Evolutionary conservation across 2,888 invertebrate species (phyloP).

Genomic region (Drosophila neutralis): DNA sequence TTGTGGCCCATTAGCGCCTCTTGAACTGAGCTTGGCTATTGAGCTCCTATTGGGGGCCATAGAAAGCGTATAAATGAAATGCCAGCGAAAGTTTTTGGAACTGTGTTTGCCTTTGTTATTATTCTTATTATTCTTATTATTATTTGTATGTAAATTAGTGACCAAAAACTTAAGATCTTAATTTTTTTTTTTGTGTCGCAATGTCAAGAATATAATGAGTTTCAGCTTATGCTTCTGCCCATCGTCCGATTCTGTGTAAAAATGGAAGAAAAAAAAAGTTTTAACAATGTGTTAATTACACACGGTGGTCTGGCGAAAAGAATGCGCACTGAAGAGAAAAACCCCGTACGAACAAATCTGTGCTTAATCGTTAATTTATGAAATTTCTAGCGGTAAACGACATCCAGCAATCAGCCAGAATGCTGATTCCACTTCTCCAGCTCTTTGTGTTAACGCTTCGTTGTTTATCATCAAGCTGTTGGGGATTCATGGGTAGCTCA

Average conservation of each 20-base stretch:
- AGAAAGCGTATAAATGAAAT: conserved; percentile 60
- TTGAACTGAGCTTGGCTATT: conserved; percentile 35
- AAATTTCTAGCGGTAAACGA: conserved; percentile 72
- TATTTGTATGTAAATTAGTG: conserved; percentile 72
- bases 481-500: conserved; percentile 51
- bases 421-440: conserved; percentile 15
- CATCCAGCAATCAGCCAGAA: conserved; percentile 45
- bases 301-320: conserved; percentile 26
- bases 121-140: conserved; percentile 62
- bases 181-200: conserved; percentile 46
- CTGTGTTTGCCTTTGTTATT: conserved; percentile 19
- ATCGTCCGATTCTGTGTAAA: conserved; percentile 12
- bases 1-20: conserved; percentile 56
- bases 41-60: conserved; percentile 21
- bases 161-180: conserved; percentile 24
- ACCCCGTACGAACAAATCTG: conserved; percentile 69
- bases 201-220: conserved; percentile 42
- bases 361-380: conserved; percentile 79
- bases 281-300: conserved; percentile 77
- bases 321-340: conserved; percentile 7
- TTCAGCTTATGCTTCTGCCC: conserved; percentile 15
- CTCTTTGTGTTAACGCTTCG: conserved; percentile 53
- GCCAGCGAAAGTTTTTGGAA: conserved; percentile 54
- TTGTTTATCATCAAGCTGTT: conserved; percentile 42
- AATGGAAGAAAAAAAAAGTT: conserved; percentile 8